Percentiles rank a stretch among this genome's conserved stretches.
Evolutionary conservation across 37 sponge, comb jelly and placozoan species (phyloP).

Genomic region (Halisarca cf. caerulea): DNA sequence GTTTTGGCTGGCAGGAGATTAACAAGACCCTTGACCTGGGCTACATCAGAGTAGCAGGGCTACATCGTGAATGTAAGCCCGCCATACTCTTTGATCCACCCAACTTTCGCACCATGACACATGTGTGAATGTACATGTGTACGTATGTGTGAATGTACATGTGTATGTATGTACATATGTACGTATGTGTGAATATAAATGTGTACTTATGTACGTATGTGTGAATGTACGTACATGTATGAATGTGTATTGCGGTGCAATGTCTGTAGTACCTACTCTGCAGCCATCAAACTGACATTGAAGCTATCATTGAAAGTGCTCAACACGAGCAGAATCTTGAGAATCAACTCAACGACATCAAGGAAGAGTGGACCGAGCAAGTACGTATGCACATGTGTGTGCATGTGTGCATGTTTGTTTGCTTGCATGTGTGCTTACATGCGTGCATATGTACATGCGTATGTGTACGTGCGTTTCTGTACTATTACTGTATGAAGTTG

Average conservation of each 20-base stretch:
- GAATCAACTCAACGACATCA: slow-evolving; percentile 54
- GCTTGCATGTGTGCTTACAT: background rate
- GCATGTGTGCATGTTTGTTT: background rate
- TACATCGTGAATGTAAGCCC: too few relatives aligned
- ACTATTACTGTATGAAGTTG: background rate
- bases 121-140: too few relatives aligned
- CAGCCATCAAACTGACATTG: slow-evolving; percentile 61
- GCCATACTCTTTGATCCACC: too few relatives aligned
- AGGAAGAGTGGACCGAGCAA: slow-evolving; percentile 91
- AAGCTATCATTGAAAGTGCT: slow-evolving; percentile 68
- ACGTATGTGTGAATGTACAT: background rate
- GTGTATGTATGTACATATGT: background rate
- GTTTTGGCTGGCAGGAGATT: too few relatives aligned
- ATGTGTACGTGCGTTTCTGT: background rate
- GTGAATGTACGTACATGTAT: slow-evolving; percentile 2
- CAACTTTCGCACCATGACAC: too few relatives aligned
- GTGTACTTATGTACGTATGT: background rate
- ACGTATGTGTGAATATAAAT: background rate
- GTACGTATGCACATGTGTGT: slow-evolving; percentile 31
- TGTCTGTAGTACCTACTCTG: background rate
- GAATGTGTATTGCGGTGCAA: background rate
- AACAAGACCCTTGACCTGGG: too few relatives aligned
- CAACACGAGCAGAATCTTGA: slow-evolving; percentile 67
- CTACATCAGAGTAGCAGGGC: too few relatives aligned
- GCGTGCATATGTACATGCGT: background rate